phyloP scores from a whole-genome alignment of 2,113 vertebrate species.

The Parus major region DNA sequence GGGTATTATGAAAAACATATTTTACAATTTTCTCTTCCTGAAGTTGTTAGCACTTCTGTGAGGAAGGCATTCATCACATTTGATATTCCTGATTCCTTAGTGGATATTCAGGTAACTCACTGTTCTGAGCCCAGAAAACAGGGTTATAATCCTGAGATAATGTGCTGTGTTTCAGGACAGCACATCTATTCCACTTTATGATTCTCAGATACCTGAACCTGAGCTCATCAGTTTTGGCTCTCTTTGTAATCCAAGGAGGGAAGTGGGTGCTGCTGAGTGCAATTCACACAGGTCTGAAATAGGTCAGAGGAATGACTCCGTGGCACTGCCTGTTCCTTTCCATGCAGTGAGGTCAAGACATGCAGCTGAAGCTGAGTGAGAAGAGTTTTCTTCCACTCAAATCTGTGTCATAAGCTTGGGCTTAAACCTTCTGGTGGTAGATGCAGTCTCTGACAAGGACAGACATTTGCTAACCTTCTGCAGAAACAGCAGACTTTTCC shows the following conservation, averaged over 20 bases:
- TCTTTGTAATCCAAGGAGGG: neutral
- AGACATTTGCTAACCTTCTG: neutral
- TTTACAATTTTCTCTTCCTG: neutral
- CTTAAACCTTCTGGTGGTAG: neutral
- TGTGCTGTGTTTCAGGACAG: neutral
- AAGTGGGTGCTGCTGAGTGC: too few species aligned
- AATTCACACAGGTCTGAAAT: neutral
- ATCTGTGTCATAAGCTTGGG: neutral
- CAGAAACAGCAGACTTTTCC: neutral
- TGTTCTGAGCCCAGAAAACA: neutral
- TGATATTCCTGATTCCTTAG: neutral
- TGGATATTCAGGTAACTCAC: neutral
- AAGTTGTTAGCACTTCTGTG: neutral
- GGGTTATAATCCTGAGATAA: neutral
- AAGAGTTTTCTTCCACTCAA: neutral
- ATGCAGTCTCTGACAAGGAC: neutral
- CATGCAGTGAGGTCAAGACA: neutral
- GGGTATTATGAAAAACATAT: neutral
- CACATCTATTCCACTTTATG: neutral
- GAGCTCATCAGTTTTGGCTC: neutral
- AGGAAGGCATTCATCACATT: neutral
- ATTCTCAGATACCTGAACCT: neutral
- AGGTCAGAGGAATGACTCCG: fast-evolving
- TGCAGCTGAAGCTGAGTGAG: neutral
- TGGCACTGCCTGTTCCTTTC: neutral